A percentile compares a stretch with the other conserved stretches of the same genome.
Conservation (phyloP, 2,888 invertebrate genomes). For the Eulithis prunata region DNA sequence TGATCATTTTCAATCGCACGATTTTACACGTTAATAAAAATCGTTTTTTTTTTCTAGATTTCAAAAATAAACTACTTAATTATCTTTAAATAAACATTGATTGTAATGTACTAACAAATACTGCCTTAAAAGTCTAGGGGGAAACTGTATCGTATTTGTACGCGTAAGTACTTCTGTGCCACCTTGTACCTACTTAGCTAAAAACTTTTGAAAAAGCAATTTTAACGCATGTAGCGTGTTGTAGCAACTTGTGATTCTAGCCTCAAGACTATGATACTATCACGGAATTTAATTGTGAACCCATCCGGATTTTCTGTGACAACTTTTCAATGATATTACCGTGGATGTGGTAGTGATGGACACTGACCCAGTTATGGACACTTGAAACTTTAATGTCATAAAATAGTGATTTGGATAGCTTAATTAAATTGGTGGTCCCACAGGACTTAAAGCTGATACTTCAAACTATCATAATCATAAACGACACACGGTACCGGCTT, state of each 20-base stretch:
- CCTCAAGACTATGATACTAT: conserved; percentile 17
- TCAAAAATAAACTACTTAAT: background rate
- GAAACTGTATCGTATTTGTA: background rate
- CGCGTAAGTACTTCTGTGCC: conserved; percentile 1
- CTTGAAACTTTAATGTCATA: no score
- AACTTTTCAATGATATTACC: background rate
- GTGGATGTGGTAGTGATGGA: no score
- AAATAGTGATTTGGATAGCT: no score
- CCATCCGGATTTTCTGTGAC: background rate
- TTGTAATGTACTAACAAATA: background rate
- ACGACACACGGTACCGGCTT: no score
- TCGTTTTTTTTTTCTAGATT: no score
- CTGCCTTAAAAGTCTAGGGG: conserved; percentile 1
- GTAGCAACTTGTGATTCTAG: conserved; percentile 24
- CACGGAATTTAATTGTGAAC: background rate
- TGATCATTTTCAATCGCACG: background rate
- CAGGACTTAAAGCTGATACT: no score
- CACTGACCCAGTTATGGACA: no score
- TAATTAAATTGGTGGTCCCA: no score
- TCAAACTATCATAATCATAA: no score
- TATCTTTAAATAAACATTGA: background rate
- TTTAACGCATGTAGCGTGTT: conserved; percentile 17
- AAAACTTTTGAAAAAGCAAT: conserved; percentile 16
- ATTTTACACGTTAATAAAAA: no score
- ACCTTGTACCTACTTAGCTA: conserved; percentile 8